A percentile compares a stretch with the other conserved stretches of the same genome.
Conservation (phyloP, 2,888 invertebrate genomes). For the Rotaria macrura region DNA sequence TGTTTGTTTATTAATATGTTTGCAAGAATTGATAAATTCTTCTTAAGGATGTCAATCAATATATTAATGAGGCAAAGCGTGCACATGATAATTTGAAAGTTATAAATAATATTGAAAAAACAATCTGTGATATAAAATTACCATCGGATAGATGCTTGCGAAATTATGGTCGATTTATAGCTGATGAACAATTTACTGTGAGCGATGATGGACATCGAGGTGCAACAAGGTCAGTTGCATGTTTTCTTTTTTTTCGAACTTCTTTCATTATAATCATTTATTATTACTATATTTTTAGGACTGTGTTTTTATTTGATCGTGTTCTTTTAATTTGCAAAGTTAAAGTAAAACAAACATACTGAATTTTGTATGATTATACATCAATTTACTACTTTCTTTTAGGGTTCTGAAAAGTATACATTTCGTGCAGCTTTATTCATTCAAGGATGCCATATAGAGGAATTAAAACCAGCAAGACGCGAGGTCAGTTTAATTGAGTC, state of each 20-base stretch:
- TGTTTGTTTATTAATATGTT: background rate
- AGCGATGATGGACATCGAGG: slow-evolving; percentile 4
- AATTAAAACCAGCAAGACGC: background rate
- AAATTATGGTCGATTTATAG: background rate
- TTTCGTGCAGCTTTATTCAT: slow-evolving; percentile 18
- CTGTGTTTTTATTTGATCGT: background rate
- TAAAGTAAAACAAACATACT: background rate
- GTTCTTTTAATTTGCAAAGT: slow-evolving; percentile 7
- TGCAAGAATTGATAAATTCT: background rate
- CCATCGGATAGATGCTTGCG: background rate
- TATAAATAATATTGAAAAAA: background rate
- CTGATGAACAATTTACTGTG: slow-evolving; percentile 11
- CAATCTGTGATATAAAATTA: slow-evolving; percentile 19
- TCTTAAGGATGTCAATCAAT: slow-evolving; percentile 18
- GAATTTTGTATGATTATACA: background rate
- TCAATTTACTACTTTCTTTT: background rate
- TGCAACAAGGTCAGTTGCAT: background rate
- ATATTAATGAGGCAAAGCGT: slow-evolving; percentile 13
- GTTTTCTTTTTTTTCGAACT: too few relatives aligned
- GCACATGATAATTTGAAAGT: slow-evolving; percentile 23
- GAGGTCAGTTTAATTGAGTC: too few relatives aligned
- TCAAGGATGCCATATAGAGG: slow-evolving; percentile 20
- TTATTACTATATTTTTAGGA: background rate
- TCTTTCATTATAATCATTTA: background rate
- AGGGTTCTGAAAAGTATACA: slow-evolving; percentile 13